These are phyloP conservation scores for Brachyistius frenatus DNA, from an alignment of 2,113 vertebrate species.

Conservation along the genomic window DNA sequence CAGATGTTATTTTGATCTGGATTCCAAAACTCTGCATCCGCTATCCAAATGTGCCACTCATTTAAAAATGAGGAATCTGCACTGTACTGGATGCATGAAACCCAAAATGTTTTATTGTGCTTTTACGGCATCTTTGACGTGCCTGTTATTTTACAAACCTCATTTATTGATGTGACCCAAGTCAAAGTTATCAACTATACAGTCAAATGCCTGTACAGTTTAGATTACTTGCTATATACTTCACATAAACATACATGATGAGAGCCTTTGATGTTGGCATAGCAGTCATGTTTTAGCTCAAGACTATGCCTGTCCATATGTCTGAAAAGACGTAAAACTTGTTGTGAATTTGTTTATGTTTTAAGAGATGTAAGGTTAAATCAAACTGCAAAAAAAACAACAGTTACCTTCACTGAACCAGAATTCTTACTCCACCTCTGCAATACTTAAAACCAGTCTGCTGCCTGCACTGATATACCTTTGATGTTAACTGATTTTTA, in stretches of 20 bases:
- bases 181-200: slow-evolving; percentile 3
- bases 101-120: slow-evolving; percentile 19
- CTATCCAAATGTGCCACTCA: slow-evolving; percentile 40
- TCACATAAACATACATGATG: background rate
- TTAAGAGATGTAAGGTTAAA: background rate
- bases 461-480: background rate
- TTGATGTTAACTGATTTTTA: background rate
- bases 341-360: background rate
- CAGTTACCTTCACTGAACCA: background rate
- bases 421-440: background rate
- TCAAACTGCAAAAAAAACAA: background rate
- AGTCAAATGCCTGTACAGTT: slow-evolving; percentile 8
- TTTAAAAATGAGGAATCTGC: slow-evolving; percentile 34
- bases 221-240: background rate
- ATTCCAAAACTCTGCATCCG: slow-evolving; percentile 50
- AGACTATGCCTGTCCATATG: background rate
- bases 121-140: background rate
- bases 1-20: slow-evolving; percentile 70
- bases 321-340: slow-evolving; percentile 31
- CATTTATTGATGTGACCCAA: slow-evolving; percentile 11
- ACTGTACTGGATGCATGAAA: slow-evolving; percentile 39
- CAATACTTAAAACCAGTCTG: slow-evolving; percentile 4
- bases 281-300: too few relatives aligned
- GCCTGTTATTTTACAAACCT: slow-evolving; percentile 28
- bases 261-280: background rate